Conservation (phyloP, 2,113 vertebrate species). For the Pteropus alecto region DNA sequence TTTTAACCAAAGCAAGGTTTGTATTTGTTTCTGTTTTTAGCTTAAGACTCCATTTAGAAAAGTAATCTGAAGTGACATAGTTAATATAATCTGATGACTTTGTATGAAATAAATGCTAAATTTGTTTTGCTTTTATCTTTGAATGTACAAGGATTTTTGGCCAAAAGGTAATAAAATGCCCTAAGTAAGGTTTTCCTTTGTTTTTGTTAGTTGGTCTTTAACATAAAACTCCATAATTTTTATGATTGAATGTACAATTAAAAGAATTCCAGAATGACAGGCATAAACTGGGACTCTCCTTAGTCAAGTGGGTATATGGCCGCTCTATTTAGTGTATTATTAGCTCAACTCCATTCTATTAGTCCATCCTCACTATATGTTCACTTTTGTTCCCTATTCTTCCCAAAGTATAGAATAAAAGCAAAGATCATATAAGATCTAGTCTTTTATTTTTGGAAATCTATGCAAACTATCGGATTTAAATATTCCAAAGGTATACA, state of each 20-base stretch:
- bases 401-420: not conserved
- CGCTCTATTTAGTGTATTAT: not conserved
- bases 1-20: not conserved
- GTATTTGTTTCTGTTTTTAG: not conserved
- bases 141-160: not conserved
- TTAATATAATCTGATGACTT: not conserved
- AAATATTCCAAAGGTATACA: not conserved
- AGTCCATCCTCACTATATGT: not conserved
- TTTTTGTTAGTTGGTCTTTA: not conserved
- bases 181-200: not conserved
- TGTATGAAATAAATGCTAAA: not conserved
- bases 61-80: not conserved
- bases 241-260: not conserved
- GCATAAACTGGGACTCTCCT: not conserved
- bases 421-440: not conserved
- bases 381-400: not conserved
- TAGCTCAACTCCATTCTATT: not conserved
- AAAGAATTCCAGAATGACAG: not conserved
- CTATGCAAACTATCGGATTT: not conserved
- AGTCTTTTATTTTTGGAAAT: not conserved
- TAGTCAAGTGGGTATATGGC: not conserved
- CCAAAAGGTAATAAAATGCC: not conserved
- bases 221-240: not conserved
- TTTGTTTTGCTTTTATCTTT: constrained; percentile 5
- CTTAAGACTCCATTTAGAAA: not conserved